phyloP scores from a whole-genome alignment of 2,113 vertebrate genomes.

The Leucopsar rothschildi region DNA sequence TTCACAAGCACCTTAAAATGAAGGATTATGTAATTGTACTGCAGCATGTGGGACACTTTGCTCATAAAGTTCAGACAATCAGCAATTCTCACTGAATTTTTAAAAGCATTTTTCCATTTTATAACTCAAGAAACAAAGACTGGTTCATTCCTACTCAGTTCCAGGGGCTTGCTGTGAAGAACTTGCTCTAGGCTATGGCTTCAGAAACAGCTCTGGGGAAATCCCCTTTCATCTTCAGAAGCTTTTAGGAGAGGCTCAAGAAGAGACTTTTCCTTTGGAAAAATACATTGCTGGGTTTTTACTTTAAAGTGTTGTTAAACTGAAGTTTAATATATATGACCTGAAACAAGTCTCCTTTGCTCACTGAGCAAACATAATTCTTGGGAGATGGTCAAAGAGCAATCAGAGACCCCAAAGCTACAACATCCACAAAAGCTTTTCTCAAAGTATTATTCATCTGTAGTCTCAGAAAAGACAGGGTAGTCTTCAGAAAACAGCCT shows the following conservation, averaged over 20 bases:
- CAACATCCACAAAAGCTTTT: background rate
- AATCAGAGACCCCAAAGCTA: background rate
- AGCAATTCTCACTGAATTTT: background rate
- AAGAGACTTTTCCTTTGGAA: background rate
- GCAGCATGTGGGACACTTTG: background rate
- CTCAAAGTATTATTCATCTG: background rate
- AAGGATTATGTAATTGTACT: background rate
- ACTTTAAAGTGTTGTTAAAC: background rate
- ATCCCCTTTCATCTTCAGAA: constrained; percentile 43
- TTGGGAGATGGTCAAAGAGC: background rate
- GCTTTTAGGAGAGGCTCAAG: background rate
- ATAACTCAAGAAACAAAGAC: background rate
- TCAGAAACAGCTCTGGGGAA: constrained; percentile 43
- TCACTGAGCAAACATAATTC: background rate
- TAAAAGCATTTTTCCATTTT: background rate
- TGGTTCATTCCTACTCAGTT: background rate
- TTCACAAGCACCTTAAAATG: background rate
- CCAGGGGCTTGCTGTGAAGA: background rate
- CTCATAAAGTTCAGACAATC: background rate
- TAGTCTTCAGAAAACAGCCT: background rate
- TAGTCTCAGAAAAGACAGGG: background rate
- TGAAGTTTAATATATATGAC: background rate
- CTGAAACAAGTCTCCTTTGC: background rate
- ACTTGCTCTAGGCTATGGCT: constrained; percentile 16
- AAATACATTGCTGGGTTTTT: background rate